Conservation (phyloP, 2,113 vertebrate species). For the Brachyhypopomus gauderio region DNA sequence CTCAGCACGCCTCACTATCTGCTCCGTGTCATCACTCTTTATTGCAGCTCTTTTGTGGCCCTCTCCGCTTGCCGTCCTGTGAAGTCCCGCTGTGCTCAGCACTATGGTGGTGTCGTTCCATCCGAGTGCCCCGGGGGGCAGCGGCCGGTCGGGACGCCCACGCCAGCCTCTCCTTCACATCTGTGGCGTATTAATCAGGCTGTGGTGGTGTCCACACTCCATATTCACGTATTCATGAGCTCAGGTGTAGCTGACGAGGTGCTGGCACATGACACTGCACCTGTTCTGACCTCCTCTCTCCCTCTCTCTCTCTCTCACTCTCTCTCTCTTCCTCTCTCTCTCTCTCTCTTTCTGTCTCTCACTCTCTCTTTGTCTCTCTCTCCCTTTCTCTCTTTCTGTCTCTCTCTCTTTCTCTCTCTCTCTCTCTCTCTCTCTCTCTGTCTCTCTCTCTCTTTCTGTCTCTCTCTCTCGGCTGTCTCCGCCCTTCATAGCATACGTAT, state of each 20-base stretch:
- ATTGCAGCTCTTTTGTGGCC: neutral
- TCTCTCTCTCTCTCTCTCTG: too few species aligned
- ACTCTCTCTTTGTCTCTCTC: too few species aligned
- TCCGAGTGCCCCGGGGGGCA: too few species aligned
- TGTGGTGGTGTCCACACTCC: neutral
- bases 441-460: too few species aligned
- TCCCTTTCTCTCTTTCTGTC: too few species aligned
- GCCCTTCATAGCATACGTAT: too few species aligned
- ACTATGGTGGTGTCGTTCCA: neutral
- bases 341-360: too few species aligned
- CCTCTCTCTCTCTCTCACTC: neutral
- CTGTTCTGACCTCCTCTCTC: neutral
- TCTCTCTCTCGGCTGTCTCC: too few species aligned
- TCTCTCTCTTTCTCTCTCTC: too few species aligned
- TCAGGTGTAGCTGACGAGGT: neutral
- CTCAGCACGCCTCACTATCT: constrained; percentile 25
- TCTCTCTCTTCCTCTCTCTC: too few species aligned
- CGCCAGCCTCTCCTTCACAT: neutral
- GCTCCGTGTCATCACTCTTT: constrained; percentile 24
- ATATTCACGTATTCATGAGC: constrained; percentile 9
- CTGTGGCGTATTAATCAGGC: constrained; percentile 37
- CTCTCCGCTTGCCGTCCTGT: neutral
- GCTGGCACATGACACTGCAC: neutral
- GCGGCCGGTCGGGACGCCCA: too few species aligned
- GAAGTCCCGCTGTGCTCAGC: constrained; percentile 44